Evolutionary conservation across 2,888 invertebrate species (phyloP).

Genomic region (Melangyna quadrimaculata): DNA sequence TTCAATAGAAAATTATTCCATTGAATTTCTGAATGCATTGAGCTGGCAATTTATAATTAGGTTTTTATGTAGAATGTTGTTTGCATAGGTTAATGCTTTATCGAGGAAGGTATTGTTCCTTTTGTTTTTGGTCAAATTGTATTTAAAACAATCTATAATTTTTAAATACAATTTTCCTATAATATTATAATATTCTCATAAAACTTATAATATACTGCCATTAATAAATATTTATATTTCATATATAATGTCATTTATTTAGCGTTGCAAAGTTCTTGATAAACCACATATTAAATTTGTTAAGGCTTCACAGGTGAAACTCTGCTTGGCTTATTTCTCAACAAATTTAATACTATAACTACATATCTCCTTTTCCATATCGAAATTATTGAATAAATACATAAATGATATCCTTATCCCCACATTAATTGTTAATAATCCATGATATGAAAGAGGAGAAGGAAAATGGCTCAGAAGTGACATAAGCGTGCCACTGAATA

Average conservation of each 20-base stretch:
- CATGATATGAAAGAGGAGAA: not conserved
- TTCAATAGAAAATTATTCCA: not conserved
- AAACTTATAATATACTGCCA: not conserved
- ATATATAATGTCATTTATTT: not conserved
- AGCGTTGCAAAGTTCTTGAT: not conserved
- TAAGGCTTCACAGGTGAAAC: not conserved
- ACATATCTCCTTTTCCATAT: not conserved
- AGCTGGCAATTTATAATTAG: not conserved
- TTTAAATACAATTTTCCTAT: no score
- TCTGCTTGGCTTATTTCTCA: no score
- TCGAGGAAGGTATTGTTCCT: not conserved
- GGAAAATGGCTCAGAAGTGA: not conserved
- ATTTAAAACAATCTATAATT: not conserved
- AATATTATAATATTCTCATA: no score
- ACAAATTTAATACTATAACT: not conserved
- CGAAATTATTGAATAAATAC: not conserved
- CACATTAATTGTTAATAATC: not conserved
- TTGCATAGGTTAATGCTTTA: not conserved
- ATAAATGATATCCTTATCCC: not conserved
- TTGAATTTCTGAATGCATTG: not conserved
- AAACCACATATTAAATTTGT: not conserved
- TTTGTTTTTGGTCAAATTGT: not conserved
- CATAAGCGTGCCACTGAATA: constrained; percentile 44
- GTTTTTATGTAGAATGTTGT: not conserved
- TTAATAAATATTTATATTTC: not conserved